phyloP scores from a whole-genome alignment of 2,113 vertebrate genomes.

The Rhabdomys dilectus region DNA sequence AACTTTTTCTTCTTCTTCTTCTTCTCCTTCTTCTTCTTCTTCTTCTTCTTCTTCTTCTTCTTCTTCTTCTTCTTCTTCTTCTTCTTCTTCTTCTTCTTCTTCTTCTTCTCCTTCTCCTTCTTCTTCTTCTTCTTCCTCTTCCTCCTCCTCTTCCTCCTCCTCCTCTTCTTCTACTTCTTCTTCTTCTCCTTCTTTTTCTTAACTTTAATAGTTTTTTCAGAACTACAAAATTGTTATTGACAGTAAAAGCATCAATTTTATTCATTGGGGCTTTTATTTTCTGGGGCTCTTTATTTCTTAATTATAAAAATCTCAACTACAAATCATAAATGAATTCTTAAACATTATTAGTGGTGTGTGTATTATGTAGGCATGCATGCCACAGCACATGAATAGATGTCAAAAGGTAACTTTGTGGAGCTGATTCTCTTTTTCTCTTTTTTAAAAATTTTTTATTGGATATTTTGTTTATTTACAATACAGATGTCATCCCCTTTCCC shows the following conservation, averaged over 20 bases:
- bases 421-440: not conserved
- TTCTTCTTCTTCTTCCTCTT: too few species aligned
- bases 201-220: not conserved
- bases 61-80: rapidly evolving
- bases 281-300: not conserved
- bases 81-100: too few species aligned
- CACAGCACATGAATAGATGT: not conserved
- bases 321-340: not conserved
- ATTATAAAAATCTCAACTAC: slow-evolving; percentile 15
- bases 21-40: too few species aligned
- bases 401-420: not conserved
- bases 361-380: not conserved
- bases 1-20: too few species aligned
- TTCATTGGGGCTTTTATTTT: not conserved
- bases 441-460: too few species aligned
- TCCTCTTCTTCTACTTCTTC: too few species aligned
- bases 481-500: too few species aligned
- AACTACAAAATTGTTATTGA: not conserved
- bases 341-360: not conserved
- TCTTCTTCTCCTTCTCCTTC: too few species aligned
- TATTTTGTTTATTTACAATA: too few species aligned
- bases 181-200: not conserved
- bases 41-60: too few species aligned
- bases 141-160: too few species aligned
- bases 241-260: not conserved